A percentile compares a stretch with the other conserved stretches of the same genome.
Evolutionary conservation across 2,888 invertebrate genomes (phyloP).

Genomic region (Parnassius mnemosyne): DNA sequence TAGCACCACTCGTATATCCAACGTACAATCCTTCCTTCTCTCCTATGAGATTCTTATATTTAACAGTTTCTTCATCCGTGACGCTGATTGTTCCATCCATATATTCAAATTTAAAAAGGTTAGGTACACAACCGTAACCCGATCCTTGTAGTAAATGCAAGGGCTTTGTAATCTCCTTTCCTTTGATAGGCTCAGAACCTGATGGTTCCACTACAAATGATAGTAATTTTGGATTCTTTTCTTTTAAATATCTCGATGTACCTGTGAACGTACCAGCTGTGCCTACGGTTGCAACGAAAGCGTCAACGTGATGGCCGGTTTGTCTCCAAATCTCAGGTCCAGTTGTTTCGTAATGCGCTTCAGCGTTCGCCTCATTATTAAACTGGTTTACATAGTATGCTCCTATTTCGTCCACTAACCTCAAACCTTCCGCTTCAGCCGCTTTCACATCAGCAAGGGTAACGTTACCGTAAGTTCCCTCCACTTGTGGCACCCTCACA

Average conservation of each 20-base stretch:
- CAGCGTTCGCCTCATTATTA: slow-evolving; percentile 55
- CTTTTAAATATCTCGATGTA: slow-evolving; percentile 63
- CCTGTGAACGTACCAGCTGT: slow-evolving; percentile 70
- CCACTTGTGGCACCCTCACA: slow-evolving; percentile 65
- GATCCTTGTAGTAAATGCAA: slow-evolving; percentile 71
- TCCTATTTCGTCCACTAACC: slow-evolving; percentile 52
- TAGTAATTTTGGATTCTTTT: slow-evolving; percentile 57
- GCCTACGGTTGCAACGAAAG: slow-evolving; percentile 66
- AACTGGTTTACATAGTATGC: slow-evolving; percentile 71
- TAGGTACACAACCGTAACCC: slow-evolving; percentile 67
- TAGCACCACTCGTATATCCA: slow-evolving; percentile 71
- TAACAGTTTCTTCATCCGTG: slow-evolving; percentile 61
- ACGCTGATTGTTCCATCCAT: slow-evolving; percentile 66
- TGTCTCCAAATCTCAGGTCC: slow-evolving; percentile 75
- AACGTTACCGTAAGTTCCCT: slow-evolving; percentile 70
- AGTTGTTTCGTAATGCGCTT: slow-evolving; percentile 64
- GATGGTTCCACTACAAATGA: slow-evolving; percentile 65
- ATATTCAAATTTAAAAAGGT: slow-evolving; percentile 59
- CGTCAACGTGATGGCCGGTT: slow-evolving; percentile 67
- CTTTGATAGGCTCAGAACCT: slow-evolving; percentile 67
- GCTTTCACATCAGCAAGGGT: slow-evolving; percentile 63
- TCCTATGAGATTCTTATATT: slow-evolving; percentile 60
- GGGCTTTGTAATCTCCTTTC: slow-evolving; percentile 63
- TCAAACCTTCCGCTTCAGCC: slow-evolving; percentile 58
- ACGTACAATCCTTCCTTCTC: slow-evolving; percentile 68